These are phyloP conservation scores for Porites cylindrica DNA, from an alignment of 92 coral and sea anemone species.

Conservation along the genomic window DNA sequence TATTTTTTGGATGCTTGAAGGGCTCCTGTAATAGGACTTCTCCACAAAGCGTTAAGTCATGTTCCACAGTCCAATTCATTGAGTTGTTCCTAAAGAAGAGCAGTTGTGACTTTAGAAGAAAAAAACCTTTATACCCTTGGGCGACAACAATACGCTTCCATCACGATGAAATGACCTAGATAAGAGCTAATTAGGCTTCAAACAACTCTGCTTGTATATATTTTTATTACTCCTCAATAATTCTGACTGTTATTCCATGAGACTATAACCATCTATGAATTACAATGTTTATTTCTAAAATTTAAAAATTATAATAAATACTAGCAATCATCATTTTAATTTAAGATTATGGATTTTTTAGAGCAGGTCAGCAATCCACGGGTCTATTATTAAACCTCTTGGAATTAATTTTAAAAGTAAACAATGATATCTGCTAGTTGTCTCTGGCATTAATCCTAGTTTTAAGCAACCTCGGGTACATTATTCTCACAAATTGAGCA, in stretches of 20 bases:
- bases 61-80: constrained; percentile 12
- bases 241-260: no score
- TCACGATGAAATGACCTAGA: not conserved
- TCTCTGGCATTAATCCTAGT: not conserved
- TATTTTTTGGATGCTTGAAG: constrained; percentile 39
- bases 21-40: constrained; percentile 45
- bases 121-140: no score
- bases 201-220: not conserved
- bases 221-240: not conserved
- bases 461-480: not conserved
- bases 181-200: constrained; percentile 6
- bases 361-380: constrained; percentile 3
- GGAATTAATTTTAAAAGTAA: no score
- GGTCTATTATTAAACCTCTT: not conserved
- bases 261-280: no score
- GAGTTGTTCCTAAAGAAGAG: constrained; percentile 37
- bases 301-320: no score
- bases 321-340: no score
- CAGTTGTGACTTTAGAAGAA: not conserved
- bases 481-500: constrained; percentile 4
- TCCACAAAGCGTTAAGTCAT: constrained; percentile 28
- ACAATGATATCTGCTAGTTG: not conserved
- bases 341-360: not conserved
- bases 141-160: not conserved
- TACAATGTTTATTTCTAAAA: no score